These are phyloP conservation scores for Podargus strigoides DNA, from an alignment of 2,797 vertebrate species.

Conservation along the genomic window DNA sequence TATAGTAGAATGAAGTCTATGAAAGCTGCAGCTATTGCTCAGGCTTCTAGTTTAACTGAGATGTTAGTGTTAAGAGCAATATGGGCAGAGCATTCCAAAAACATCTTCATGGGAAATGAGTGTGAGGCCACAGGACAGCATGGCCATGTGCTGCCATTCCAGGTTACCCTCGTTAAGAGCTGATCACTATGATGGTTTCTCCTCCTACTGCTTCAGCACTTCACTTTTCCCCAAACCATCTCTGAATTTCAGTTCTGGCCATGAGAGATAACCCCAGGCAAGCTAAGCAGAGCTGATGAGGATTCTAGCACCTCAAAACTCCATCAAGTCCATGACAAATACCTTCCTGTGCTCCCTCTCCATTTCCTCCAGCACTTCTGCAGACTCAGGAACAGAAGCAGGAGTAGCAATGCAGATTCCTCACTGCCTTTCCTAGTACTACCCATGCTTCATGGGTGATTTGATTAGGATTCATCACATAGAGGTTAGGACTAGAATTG, in stretches of 20 bases:
- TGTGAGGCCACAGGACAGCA: neutral
- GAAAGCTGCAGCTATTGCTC: neutral
- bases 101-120: neutral
- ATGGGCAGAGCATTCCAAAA: neutral
- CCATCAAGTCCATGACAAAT: neutral
- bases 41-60: neutral
- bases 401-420: neutral
- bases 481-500: neutral
- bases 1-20: neutral
- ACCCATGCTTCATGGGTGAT: neutral
- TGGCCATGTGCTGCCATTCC: neutral
- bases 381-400: neutral
- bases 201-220: neutral
- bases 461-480: neutral
- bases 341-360: neutral
- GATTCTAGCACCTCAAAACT: neutral
- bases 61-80: neutral
- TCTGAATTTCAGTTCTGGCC: neutral
- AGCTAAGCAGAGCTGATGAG: neutral
- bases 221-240: neutral
- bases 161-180: neutral
- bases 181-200: fast-evolving
- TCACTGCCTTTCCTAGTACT: neutral
- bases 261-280: neutral
- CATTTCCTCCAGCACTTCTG: neutral